A percentile compares a stretch with the other conserved stretches of the same genome.
phyloP scores from a whole-genome alignment of 2,888 invertebrate genomes.

The Drosophila austrosaltans region DNA sequence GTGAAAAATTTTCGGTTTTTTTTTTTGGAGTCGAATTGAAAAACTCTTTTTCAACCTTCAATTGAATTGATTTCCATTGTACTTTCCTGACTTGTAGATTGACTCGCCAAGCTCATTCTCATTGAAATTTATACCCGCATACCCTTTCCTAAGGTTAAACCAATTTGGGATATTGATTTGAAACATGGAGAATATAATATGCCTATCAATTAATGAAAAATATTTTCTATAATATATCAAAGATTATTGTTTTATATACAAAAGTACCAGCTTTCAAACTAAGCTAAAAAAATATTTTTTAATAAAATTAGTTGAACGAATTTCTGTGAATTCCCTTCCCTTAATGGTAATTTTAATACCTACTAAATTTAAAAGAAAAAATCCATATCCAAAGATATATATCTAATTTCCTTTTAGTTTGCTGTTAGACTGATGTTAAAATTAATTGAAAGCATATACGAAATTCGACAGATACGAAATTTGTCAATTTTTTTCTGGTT shows the following conservation, averaged over 20 bases:
- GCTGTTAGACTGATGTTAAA: not conserved
- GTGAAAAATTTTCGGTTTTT: not conserved
- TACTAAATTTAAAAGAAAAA: too few relatives aligned
- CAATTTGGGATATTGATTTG: not conserved
- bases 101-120: constrained; percentile 13
- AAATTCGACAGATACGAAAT: not conserved
- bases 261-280: too few relatives aligned
- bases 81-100: constrained; percentile 6
- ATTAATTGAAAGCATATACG: constrained; percentile 1
- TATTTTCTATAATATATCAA: not conserved
- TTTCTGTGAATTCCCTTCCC: too few relatives aligned
- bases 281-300: too few relatives aligned
- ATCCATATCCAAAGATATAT: too few relatives aligned
- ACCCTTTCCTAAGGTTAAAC: not conserved
- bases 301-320: too few relatives aligned
- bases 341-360: too few relatives aligned
- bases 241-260: too few relatives aligned
- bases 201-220: too few relatives aligned
- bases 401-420: too few relatives aligned
- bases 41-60: constrained; percentile 1
- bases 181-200: too few relatives aligned
- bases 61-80: constrained; percentile 20
- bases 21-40: not conserved
- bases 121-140: constrained; percentile 4
- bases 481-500: not conserved